Conservation (phyloP, 2,113 vertebrate genomes). For the Tiliqua scincoides region DNA sequence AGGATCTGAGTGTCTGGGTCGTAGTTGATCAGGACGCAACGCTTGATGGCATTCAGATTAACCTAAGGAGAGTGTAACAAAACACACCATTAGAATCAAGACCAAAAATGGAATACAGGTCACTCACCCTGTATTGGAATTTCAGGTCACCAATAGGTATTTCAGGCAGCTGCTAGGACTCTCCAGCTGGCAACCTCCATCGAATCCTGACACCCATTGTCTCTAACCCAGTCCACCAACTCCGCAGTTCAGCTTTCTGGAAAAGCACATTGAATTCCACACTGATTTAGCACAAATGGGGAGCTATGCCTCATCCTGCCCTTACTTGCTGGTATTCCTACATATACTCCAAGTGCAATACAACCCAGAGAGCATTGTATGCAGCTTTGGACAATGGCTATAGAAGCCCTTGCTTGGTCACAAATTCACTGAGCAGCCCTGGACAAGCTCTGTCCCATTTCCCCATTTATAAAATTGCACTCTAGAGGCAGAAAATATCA, state of each 20-base stretch:
- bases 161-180: neutral
- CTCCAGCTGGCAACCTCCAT: neutral
- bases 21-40: constrained; percentile 89
- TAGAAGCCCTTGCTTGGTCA: neutral
- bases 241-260: neutral
- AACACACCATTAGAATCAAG: accelerated
- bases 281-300: neutral
- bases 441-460: neutral
- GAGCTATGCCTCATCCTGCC: neutral
- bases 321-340: neutral
- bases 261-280: neutral
- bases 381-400: neutral
- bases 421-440: neutral
- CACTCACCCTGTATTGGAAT: no score
- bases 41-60: constrained; percentile 88
- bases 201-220: neutral
- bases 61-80: constrained; percentile 72
- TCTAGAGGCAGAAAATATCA: neutral
- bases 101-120: no score
- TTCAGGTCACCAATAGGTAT: neutral
- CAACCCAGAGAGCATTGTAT: neutral
- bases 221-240: neutral
- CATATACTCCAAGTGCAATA: neutral
- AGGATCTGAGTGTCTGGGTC: constrained; percentile 79
- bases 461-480: neutral